These are phyloP conservation scores for Agrilus cyanescens DNA, from an alignment of 2,888 invertebrate genomes.

Conservation along the genomic window DNA sequence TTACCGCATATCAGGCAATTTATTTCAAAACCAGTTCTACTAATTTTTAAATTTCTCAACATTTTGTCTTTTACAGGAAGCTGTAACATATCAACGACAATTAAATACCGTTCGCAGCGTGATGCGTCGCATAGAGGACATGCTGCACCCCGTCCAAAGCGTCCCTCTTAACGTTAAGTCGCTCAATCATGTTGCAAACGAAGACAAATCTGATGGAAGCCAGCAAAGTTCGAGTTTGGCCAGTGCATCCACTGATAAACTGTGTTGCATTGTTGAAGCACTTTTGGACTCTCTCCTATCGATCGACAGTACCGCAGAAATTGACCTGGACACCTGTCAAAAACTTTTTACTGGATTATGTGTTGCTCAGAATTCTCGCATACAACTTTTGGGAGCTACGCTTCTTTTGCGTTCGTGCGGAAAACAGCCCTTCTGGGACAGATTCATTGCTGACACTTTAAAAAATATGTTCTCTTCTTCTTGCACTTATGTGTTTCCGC, in stretches of 20 bases:
- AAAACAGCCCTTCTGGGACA: slow-evolving; percentile 66
- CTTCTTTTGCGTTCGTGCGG: slow-evolving; percentile 64
- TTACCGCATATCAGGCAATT: slow-evolving; percentile 39
- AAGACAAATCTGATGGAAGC: no score
- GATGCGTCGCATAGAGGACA: slow-evolving; percentile 57
- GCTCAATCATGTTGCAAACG: no score
- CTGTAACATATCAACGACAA: slow-evolving; percentile 80
- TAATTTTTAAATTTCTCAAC: background rate
- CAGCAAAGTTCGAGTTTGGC: slow-evolving; percentile 22
- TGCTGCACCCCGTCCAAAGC: slow-evolving; percentile 22
- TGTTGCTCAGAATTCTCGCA: slow-evolving; percentile 64
- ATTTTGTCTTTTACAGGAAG: slow-evolving; percentile 47
- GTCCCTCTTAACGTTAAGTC: no score
- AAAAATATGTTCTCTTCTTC: slow-evolving; percentile 66
- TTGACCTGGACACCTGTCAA: slow-evolving; percentile 41
- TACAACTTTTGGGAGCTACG: slow-evolving; percentile 68
- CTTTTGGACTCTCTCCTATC: slow-evolving; percentile 66
- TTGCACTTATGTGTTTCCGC: slow-evolving; percentile 68
- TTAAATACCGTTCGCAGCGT: slow-evolving; percentile 72
- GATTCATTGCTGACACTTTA: slow-evolving; percentile 74
- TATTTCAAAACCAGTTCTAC: background rate
- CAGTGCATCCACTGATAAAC: slow-evolving; percentile 68
- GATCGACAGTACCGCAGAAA: slow-evolving; percentile 24
- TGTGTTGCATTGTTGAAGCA: slow-evolving; percentile 70
- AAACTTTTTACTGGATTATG: slow-evolving; percentile 60